Conservation (phyloP, 2,888 invertebrate genomes). For the Lasioglossum marginatum region DNA sequence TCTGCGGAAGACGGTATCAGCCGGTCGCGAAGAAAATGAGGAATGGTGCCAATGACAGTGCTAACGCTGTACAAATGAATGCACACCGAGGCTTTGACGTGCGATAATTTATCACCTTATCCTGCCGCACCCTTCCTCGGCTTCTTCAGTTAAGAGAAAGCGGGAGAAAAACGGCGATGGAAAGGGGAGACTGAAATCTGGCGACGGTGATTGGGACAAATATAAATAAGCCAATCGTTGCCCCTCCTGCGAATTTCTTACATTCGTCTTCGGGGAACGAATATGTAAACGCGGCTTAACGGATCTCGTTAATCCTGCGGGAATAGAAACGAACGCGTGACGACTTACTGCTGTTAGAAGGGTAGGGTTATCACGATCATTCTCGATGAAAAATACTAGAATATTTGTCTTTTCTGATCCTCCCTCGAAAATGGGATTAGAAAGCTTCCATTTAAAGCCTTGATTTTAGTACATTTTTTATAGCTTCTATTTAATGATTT, state of each 20-base stretch:
- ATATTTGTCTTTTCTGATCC: constrained; percentile 73
- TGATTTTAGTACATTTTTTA: neutral
- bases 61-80: constrained; percentile 84
- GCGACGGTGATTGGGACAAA: constrained; percentile 78
- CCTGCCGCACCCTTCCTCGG: constrained; percentile 62
- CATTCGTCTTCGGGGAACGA: constrained; percentile 64
- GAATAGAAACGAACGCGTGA: constrained; percentile 77
- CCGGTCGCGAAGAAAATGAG: constrained; percentile 76
- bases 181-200: constrained; percentile 53
- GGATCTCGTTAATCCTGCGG: constrained; percentile 80
- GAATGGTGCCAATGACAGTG: constrained; percentile 83
- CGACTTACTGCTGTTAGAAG: constrained; percentile 61
- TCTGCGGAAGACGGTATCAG: constrained; percentile 46
- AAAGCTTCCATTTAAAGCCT: neutral
- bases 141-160: constrained; percentile 49
- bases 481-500: neutral
- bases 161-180: constrained; percentile 40
- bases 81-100: constrained; percentile 82
- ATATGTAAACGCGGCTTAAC: constrained; percentile 79
- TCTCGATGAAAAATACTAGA: constrained; percentile 77
- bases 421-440: neutral
- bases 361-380: constrained; percentile 76
- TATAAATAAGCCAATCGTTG: constrained; percentile 83
- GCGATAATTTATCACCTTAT: constrained; percentile 82
- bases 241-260: constrained; percentile 42